phyloP scores from a whole-genome alignment of 2,113 vertebrate species.

The Apteryx mantelli region DNA sequence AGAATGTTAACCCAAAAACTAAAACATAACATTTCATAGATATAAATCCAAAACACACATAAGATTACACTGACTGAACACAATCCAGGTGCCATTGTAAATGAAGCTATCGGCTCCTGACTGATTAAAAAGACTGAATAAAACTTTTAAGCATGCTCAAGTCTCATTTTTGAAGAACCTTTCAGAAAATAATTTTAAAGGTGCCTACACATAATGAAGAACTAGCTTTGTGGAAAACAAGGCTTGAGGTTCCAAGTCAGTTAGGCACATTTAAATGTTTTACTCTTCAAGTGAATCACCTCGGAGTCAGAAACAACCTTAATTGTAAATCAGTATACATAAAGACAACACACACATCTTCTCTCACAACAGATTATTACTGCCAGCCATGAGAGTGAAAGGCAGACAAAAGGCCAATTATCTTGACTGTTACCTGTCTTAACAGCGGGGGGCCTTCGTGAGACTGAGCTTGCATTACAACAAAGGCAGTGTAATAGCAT shows the following conservation, averaged over 20 bases:
- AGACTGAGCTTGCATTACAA: background rate
- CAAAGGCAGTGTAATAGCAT: background rate
- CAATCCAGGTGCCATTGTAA: constrained; percentile 23
- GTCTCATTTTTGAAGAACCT: background rate
- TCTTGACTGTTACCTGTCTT: background rate
- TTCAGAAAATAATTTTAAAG: constrained; percentile 4
- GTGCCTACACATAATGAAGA: background rate
- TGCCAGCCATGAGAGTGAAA: background rate
- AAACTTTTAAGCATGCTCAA: background rate
- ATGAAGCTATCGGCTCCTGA: background rate
- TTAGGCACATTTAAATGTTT: background rate
- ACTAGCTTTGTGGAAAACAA: background rate
- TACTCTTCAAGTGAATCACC: constrained; percentile 1
- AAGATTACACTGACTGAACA: background rate
- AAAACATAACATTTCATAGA: background rate
- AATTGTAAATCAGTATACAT: background rate
- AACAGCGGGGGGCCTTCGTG: background rate
- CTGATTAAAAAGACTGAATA: background rate
- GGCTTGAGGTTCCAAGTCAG: background rate
- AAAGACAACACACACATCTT: background rate
- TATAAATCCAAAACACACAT: constrained; percentile 5
- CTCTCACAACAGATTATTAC: background rate
- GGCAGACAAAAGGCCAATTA: background rate
- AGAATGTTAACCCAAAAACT: background rate
- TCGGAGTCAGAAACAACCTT: background rate